Conservation (phyloP, 1,140 invertebrate genomes). For the Mactra quadrangularis region DNA sequence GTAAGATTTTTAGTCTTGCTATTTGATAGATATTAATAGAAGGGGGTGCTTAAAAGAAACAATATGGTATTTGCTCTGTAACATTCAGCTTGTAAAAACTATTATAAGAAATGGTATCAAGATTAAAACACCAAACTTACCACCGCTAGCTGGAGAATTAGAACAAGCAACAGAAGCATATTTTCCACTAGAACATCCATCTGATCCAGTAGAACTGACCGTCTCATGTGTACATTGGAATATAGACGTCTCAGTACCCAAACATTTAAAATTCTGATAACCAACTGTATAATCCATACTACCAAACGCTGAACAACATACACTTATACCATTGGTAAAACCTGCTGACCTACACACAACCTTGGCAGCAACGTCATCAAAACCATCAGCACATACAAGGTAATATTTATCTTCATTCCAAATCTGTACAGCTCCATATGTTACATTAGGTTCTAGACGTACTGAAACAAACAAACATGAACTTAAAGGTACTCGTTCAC, state of each 20-base stretch:
- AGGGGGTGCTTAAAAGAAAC: too few relatives aligned
- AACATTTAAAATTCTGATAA: constrained; percentile 54
- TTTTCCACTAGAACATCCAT: constrained; percentile 54
- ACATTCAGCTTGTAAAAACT: too few relatives aligned
- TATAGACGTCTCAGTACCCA: constrained; percentile 62
- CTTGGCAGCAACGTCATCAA: constrained; percentile 66
- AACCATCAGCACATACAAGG: constrained; percentile 72
- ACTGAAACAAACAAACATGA: constrained; percentile 54
- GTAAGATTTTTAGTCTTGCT: too few relatives aligned
- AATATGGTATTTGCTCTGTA: too few relatives aligned
- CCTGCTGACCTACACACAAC: constrained; percentile 64
- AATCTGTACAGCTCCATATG: constrained; percentile 67
- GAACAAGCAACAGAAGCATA: constrained; percentile 70
- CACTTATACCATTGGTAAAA: constrained; percentile 53
- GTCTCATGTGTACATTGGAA: constrained; percentile 49
- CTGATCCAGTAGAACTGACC: background rate
- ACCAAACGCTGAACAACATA: constrained; percentile 68
- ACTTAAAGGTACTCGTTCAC: too few relatives aligned
- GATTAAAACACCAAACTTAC: too few relatives aligned
- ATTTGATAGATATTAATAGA: too few relatives aligned
- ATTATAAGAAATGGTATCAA: too few relatives aligned
- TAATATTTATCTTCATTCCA: constrained; percentile 57
- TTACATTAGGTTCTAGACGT: constrained; percentile 58
- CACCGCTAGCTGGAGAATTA: constrained; percentile 41
- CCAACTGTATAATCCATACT: constrained; percentile 42